phyloP scores from a whole-genome alignment of 2,888 invertebrate species.

The Hecatera dysodea region DNA sequence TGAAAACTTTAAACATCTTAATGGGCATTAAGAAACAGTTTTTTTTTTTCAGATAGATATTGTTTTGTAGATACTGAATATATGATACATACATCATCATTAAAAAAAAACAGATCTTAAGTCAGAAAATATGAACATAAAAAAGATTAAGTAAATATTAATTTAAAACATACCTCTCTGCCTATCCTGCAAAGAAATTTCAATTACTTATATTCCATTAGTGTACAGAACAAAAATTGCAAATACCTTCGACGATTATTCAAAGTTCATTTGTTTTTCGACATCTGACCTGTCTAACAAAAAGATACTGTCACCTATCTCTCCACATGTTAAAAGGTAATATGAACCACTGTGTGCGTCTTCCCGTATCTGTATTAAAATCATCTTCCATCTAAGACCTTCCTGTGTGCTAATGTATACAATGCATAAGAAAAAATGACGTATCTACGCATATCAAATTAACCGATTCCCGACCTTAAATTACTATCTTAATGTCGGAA shows the following conservation, averaged over 20 bases:
- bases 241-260: background rate
- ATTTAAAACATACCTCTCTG: background rate
- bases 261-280: background rate
- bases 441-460: too few relatives aligned
- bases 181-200: background rate
- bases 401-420: slow-evolving; percentile 44
- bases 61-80: too few relatives aligned
- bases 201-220: background rate
- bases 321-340: slow-evolving; percentile 40
- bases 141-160: too few relatives aligned
- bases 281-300: slow-evolving; percentile 25
- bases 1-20: too few relatives aligned
- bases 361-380: slow-evolving; percentile 23
- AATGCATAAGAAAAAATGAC: too few relatives aligned
- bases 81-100: too few relatives aligned
- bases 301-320: slow-evolving; percentile 9
- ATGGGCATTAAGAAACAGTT: too few relatives aligned
- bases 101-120: too few relatives aligned
- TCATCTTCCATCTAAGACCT: slow-evolving; percentile 36
- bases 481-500: too few relatives aligned
- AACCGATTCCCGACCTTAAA: too few relatives aligned
- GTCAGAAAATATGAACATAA: too few relatives aligned
- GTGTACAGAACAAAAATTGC: background rate
- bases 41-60: too few relatives aligned
- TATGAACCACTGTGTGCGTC: slow-evolving; percentile 39